Percentiles rank a stretch among this genome's conserved stretches.
Evolutionary conservation across 2,888 invertebrate species (phyloP).

Genomic region (Catonia carolina): DNA sequence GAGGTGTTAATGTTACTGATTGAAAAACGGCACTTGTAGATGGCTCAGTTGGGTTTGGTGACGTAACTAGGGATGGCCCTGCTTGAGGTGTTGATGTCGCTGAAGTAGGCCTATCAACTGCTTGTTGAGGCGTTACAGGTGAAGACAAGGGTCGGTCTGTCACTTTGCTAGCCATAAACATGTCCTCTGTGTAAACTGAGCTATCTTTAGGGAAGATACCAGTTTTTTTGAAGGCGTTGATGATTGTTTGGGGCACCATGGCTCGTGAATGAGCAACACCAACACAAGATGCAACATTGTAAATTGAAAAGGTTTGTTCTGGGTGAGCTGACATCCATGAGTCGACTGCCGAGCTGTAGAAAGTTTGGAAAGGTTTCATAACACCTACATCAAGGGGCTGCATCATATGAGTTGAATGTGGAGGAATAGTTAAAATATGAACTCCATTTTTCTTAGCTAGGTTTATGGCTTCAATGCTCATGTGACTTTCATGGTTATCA

Average conservation of each 20-base stretch:
- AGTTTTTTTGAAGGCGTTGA: constrained; percentile 31
- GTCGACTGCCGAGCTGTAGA: constrained; percentile 21
- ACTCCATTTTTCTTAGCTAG: constrained; percentile 23
- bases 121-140: neutral
- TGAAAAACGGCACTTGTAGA: neutral
- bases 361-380: constrained; percentile 29
- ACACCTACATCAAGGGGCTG: constrained; percentile 29
- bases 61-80: neutral
- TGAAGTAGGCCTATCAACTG: neutral
- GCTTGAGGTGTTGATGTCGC: neutral
- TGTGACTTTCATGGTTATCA: constrained; percentile 38
- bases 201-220: constrained; percentile 33
- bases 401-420: constrained; percentile 18
- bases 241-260: constrained; percentile 31
- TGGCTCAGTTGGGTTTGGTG: neutral
- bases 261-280: constrained; percentile 24
- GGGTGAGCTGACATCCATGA: constrained; percentile 33
- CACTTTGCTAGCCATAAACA: neutral
- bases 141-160: neutral
- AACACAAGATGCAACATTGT: constrained; percentile 32
- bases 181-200: constrained; percentile 24
- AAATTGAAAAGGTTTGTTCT: constrained; percentile 35
- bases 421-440: constrained; percentile 21
- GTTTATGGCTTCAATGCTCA: constrained; percentile 17
- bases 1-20: neutral